These are phyloP conservation scores for Dromococcyx pavoninus DNA, from an alignment of 2,797 vertebrate species.

Conservation along the genomic window DNA sequence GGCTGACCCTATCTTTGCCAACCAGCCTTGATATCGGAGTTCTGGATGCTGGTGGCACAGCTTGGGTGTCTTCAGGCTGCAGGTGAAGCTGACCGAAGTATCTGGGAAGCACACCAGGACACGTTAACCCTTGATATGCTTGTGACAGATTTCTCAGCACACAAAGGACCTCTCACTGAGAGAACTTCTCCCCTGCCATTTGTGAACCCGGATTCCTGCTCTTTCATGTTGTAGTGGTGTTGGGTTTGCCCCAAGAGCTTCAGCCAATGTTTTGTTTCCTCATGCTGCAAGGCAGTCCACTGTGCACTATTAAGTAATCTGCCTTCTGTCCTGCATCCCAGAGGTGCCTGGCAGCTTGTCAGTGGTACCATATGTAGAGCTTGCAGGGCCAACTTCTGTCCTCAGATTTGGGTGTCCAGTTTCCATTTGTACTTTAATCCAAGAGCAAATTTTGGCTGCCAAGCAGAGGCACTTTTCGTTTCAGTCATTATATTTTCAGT, in stretches of 20 bases:
- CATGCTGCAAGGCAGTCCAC: neutral
- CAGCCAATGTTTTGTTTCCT: neutral
- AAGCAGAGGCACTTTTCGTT: neutral
- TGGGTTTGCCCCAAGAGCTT: neutral
- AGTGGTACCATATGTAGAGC: neutral
- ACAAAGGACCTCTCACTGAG: neutral
- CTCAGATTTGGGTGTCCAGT: neutral
- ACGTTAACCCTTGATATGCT: neutral
- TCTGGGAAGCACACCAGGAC: neutral
- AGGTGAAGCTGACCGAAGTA: neutral
- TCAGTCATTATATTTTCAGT: neutral
- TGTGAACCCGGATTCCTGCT: neutral
- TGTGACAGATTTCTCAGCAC: neutral
- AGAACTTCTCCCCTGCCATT: neutral
- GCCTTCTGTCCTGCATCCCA: neutral
- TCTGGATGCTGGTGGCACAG: neutral
- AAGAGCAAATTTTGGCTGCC: neutral
- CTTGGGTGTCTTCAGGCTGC: too few species aligned
- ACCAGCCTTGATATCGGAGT: accelerated
- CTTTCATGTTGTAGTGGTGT: neutral
- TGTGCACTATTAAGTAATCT: neutral
- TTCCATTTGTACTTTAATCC: neutral
- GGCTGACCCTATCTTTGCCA: neutral
- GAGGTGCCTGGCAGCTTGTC: neutral
- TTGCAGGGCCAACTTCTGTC: neutral